Conservation (phyloP, 2,113 vertebrate genomes). For the Shinisaurus crocodilurus region DNA sequence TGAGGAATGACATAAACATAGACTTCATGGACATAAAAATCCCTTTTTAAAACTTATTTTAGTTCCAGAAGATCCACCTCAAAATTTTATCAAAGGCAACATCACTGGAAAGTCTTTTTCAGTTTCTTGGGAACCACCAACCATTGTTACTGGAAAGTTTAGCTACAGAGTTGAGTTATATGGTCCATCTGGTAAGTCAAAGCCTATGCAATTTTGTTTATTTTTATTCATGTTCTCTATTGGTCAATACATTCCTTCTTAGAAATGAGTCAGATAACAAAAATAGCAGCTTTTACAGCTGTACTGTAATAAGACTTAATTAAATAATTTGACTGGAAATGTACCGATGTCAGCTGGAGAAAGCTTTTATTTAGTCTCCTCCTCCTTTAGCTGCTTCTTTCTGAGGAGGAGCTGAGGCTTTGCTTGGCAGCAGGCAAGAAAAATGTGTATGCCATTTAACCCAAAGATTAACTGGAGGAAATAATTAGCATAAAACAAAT, state of each 20-base stretch:
- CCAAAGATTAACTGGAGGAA: background rate
- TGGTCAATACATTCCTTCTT: background rate
- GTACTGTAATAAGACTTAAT: background rate
- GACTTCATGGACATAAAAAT: slow-evolving; percentile 20
- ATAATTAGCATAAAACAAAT: background rate
- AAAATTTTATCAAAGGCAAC: slow-evolving; percentile 82
- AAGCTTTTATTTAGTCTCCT: background rate
- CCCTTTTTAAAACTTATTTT: slow-evolving; percentile 49
- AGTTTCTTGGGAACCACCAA: slow-evolving; percentile 89
- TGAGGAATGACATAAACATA: background rate
- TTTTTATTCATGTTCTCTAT: background rate
- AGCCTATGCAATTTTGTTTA: background rate
- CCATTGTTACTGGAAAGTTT: slow-evolving; percentile 88
- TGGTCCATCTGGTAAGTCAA: slow-evolving; percentile 84
- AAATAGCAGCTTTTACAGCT: background rate
- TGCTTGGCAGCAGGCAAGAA: background rate
- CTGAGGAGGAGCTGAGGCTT: background rate
- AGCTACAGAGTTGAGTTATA: slow-evolving; percentile 88
- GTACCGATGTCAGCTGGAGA: background rate
- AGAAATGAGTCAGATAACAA: background rate
- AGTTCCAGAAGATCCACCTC: slow-evolving; percentile 95
- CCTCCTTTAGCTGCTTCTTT: background rate
- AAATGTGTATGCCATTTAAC: too few relatives aligned
- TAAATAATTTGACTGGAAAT: background rate
- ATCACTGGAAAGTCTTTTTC: slow-evolving; percentile 86